Evolutionary conservation across 2,888 invertebrate genomes (phyloP), one percentile per base, ranked within the genome.

Genomic region (Drosophila yooni): DNA sequence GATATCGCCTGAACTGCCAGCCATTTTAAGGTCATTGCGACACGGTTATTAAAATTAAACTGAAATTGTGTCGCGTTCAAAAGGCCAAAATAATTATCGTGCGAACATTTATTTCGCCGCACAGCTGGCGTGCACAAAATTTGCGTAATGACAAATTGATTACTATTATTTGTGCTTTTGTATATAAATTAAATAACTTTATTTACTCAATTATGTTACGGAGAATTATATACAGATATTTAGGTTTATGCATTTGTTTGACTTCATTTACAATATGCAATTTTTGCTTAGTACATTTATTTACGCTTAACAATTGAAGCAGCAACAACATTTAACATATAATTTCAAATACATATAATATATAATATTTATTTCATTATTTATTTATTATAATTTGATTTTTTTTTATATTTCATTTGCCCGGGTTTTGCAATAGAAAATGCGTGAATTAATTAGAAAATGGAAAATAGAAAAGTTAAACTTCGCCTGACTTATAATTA

Each of bases 321-420:
- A 74, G 89, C 88, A 90, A 88, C 89, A 90, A 88, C 90, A 90
- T 90, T 88, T 79, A 90, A 88, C 90, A 87, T 83, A 87, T 74
- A 67, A 86, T 67, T 73, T 76, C 66, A 61, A 62, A 67, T 74
- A 56, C 70, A 74, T 69, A 61, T 51, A 52, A 59, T 75, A 56
- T 76, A 67, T 70, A 48, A 70, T 33, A 62, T 61, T 52, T 43
- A 62, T 60, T 66, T 66, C 51, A 33, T 77, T 60, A 34, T 65
- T 58, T 56, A 34, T 71, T 50, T 54, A 48, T 51, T 40, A 48
- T 59, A 29, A 46, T 7, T 46, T 4, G 6, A 48, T 33, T 15
- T 59, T 21, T 36, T 66, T 10, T 3, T 10, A 11, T 64, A 15
- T 66, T 66, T 63, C 51, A 36, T 40, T 60, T 63, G 40, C 33